Percentiles rank a stretch among this genome's conserved stretches.
Conservation (phyloP, 2,888 invertebrate species). For the Sarcophaga subvicina region DNA sequence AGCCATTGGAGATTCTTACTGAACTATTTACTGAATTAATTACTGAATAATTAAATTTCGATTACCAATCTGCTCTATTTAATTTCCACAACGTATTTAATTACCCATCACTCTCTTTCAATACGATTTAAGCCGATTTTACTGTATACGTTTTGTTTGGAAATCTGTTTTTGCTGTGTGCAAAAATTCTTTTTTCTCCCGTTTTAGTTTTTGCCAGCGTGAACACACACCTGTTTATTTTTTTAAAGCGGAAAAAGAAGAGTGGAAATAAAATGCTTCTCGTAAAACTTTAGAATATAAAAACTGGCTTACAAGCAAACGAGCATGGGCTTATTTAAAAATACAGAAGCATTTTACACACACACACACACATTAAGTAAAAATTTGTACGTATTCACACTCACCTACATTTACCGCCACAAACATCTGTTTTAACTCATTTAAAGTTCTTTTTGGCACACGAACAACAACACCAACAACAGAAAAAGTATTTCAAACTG, state of each 20-base stretch:
- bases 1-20: too few species aligned
- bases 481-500: slow-evolving; percentile 5
- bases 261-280: neutral
- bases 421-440: slow-evolving; percentile 27
- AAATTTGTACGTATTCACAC: neutral
- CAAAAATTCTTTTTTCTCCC: too few species aligned
- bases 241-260: neutral
- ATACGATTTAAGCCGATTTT: too few species aligned
- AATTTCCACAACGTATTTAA: too few species aligned
- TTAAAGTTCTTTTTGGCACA: slow-evolving; percentile 12
- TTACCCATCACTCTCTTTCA: too few species aligned
- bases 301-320: slow-evolving; percentile 2
- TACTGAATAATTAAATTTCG: too few species aligned
- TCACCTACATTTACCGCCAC: slow-evolving; percentile 7
- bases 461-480: neutral
- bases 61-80: too few species aligned
- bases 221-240: neutral
- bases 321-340: neutral
- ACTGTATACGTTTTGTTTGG: too few species aligned
- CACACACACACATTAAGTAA: neutral
- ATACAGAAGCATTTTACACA: neutral
- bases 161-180: too few species aligned
- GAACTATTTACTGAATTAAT: too few species aligned
- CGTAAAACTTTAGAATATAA: neutral
- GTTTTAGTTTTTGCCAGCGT: too few species aligned